A percentile compares a stretch with the other conserved stretches of the same genome.
phyloP scores from a whole-genome alignment of 2,113 vertebrate genomes.

The pig (Sus scrofa) region T2T-Sscrofa CM000812.6:140721501-140722000 shows the following conservation, averaged over 20 bases:
- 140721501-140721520: not conserved
- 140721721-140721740: not conserved
- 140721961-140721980: slow-evolving; percentile 4
- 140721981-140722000: not conserved
- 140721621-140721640: not conserved
- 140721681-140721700: not conserved
- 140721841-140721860: not conserved
- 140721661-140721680: slow-evolving; percentile 25
- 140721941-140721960: not conserved
- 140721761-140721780: not conserved
- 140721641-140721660: not conserved
- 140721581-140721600: not conserved
- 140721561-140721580: slow-evolving; percentile 50
- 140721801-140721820: not conserved
- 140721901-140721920: slow-evolving; percentile 5
- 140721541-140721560: slow-evolving; percentile 33
- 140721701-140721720: slow-evolving; percentile 3
- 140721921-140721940: not conserved
- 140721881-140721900: not conserved
- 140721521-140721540: slow-evolving; percentile 40
- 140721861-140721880: slow-evolving; percentile 20
- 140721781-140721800: not conserved
- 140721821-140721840: slow-evolving; percentile 2
- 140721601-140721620: slow-evolving; percentile 14
- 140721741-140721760: not conserved